These are phyloP conservation scores for Nephrocerus scutellatus DNA, from an alignment of 2,888 invertebrate genomes.

Conservation along the genomic window DNA sequence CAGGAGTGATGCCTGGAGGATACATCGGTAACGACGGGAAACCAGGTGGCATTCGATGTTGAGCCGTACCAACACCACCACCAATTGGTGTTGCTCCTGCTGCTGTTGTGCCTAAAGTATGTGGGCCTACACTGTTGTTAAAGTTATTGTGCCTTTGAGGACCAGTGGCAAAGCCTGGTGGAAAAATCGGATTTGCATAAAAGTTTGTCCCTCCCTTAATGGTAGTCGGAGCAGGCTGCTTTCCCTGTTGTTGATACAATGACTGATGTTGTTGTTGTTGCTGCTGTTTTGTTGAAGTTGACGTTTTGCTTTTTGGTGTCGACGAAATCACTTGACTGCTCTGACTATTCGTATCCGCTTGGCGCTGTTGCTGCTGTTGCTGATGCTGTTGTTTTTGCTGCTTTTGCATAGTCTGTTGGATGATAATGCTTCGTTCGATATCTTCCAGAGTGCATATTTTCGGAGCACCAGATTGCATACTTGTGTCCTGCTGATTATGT, in stretches of 20 bases:
- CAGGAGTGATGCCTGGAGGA: constrained; percentile 28
- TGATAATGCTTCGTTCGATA: constrained; percentile 45
- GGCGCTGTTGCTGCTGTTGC: constrained; percentile 23
- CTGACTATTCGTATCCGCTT: constrained; percentile 12
- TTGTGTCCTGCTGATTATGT: constrained; percentile 20
- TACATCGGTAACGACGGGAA: constrained; percentile 33
- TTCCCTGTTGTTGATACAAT: constrained; percentile 29
- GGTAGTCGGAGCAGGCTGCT: too few relatives aligned
- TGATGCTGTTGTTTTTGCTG: constrained; percentile 27
- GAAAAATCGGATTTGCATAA: too few relatives aligned
- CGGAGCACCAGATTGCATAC: constrained; percentile 27
- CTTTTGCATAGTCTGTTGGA: constrained; percentile 39
- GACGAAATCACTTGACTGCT: constrained; percentile 21
- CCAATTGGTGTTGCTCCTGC: too few relatives aligned
- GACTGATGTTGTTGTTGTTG: constrained; percentile 32
- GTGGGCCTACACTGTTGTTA: too few relatives aligned
- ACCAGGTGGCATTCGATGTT: constrained; percentile 41
- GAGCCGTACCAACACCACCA: too few relatives aligned
- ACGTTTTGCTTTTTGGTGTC: constrained; percentile 24
- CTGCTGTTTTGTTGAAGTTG: constrained; percentile 23
- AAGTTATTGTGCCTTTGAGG: too few relatives aligned
- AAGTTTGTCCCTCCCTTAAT: too few relatives aligned
- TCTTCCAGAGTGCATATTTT: constrained; percentile 47
- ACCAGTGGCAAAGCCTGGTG: too few relatives aligned
- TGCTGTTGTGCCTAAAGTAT: too few relatives aligned